Evolutionary conservation across 2,797 vertebrate species (phyloP), one percentile per base, ranked within the genome.

Genomic region (Muraenolepis orangiensis): DNA sequence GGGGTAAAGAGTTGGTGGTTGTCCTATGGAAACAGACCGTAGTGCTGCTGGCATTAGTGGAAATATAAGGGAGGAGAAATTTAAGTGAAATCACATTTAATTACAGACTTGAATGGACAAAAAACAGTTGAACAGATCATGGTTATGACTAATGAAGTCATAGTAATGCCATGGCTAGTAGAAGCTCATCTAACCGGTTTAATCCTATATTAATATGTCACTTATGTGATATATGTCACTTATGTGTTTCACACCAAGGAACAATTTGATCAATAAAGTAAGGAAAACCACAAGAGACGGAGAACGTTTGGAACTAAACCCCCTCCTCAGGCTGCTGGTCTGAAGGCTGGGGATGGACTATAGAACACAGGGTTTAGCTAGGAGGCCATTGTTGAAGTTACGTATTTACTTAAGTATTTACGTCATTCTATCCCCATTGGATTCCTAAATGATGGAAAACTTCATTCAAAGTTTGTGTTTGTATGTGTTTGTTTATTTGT

Each of bases 61-160:
- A 57, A n/a, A 23, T n/a, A 57, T 57, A 57, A 57, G 51, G 51
- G 51, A 57, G 51, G n/a, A 51, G 46, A 20, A n/a, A 51, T 34
- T 51, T 46, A 46, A 46, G 40, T 46, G 46, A 57, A 57, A 57
- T 57, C 23, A 57, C n/a, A 57, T 57, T 57, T 8, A 57, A 23
- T 57, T 57, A 57, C 51, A 57, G 51, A 57, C 51, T 57, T 57
- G 51, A 57, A 57, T 57, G 51, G 51, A 57, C n/a, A 57, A n/a
- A 57, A 57, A n/a, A n/a, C n/a, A n/a, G n/a, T n/a, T 38, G 6
- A 38, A 38, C 36, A 57, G 46, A n/a, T n/a, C 7, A 57, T 57
- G 6, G 10, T 23, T n/a, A 57, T 57, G 7, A 57, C 51, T 23
- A 57, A 57, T 57, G 51, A 57, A 57, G 51, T 57, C 23, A 7